Conservation (phyloP, 2,888 invertebrate species). For the Bimastos eiseni region DNA sequence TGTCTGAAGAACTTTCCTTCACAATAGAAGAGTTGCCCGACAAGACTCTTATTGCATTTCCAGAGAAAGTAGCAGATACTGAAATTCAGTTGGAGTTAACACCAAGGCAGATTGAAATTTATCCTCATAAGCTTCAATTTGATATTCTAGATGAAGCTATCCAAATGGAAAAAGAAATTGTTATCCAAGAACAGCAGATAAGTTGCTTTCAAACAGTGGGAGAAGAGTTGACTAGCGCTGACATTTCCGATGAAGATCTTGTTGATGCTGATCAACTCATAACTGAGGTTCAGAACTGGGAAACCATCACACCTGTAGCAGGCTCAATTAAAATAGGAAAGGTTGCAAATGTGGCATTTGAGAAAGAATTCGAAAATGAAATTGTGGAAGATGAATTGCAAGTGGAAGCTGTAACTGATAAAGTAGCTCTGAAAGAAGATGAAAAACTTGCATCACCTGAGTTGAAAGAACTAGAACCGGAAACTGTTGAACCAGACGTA, state of each 20-base stretch:
- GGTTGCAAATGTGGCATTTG: neutral
- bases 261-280: slow-evolving; percentile 10
- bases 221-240: neutral
- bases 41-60: neutral
- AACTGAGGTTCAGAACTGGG: neutral
- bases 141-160: slow-evolving; percentile 6
- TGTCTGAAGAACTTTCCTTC: slow-evolving; percentile 13
- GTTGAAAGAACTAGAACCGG: neutral
- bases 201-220: neutral
- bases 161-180: slow-evolving; percentile 7
- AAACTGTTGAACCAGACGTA: too few relatives aligned
- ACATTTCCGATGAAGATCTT: neutral
- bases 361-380: slow-evolving; percentile 6
- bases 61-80: slow-evolving; percentile 1
- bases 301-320: neutral
- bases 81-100: neutral
- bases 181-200: neutral
- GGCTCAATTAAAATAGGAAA: neutral
- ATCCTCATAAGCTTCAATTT: neutral
- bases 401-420: neutral
- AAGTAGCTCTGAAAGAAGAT: slow-evolving; percentile 8
- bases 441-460: slow-evolving; percentile 9
- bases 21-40: slow-evolving; percentile 15
- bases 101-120: neutral
- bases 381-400: neutral